A percentile compares a stretch with the other conserved stretches of the same genome.
Evolutionary conservation across 2,113 vertebrate genomes (phyloP).

Genomic region (Bothrops jararaca): DNA sequence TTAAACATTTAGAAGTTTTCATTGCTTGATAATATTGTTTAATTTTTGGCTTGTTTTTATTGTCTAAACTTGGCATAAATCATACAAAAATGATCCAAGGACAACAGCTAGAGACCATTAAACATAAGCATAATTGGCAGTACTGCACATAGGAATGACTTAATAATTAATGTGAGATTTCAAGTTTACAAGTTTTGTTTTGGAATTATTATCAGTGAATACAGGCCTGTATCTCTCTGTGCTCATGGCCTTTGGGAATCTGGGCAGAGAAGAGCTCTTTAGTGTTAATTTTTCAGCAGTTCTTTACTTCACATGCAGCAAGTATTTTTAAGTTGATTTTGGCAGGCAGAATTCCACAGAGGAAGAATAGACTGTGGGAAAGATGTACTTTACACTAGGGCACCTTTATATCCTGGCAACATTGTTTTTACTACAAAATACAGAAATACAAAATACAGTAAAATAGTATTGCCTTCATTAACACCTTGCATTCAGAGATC

Average conservation of each 20-base stretch:
- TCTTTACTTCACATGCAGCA: not conserved
- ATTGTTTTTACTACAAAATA: fast-evolving
- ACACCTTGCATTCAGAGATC: fast-evolving
- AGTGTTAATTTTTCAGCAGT: not conserved
- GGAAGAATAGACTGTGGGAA: not conserved
- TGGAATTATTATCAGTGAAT: not conserved
- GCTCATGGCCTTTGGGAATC: not conserved
- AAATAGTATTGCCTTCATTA: fast-evolving
- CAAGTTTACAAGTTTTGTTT: not conserved
- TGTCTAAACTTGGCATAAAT: not conserved
- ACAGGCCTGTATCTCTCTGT: not conserved
- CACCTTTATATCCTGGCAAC: not conserved
- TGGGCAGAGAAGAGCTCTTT: not conserved
- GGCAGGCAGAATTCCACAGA: not conserved
- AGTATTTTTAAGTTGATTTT: slow-evolving; percentile 12
- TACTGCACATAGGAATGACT: not conserved
- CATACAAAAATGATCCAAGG: not conserved
- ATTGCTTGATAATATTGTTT: not conserved
- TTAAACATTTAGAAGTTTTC: not conserved
- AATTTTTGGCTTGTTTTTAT: not conserved
- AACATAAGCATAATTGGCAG: not conserved
- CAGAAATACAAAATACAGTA: not conserved
- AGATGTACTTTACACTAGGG: fast-evolving
- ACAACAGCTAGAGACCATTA: not conserved
- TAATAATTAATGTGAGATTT: not conserved